These are phyloP conservation scores for Calliscelio sp. DNA, from an alignment of 2,888 invertebrate genomes.

Conservation along the genomic window DNA sequence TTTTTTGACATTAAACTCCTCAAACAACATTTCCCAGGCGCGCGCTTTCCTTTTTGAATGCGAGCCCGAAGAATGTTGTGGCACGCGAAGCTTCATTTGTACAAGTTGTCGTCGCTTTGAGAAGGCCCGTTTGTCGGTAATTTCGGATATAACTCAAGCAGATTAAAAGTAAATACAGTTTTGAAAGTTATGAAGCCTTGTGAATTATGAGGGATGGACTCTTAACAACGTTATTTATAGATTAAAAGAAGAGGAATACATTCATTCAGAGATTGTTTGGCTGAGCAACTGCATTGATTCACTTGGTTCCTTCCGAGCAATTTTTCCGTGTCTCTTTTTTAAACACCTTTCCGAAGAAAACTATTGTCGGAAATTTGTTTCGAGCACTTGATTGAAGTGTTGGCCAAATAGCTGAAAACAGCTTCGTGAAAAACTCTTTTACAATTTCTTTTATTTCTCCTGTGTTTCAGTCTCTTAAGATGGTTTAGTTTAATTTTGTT, in stretches of 20 bases:
- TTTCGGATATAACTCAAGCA: constrained; percentile 71
- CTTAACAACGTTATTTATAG: constrained; percentile 72
- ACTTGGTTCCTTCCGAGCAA: constrained; percentile 4
- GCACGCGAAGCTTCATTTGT: constrained; percentile 71
- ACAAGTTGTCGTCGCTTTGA: constrained; percentile 72
- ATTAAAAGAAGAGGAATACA: constrained; percentile 44
- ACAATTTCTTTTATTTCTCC: too few relatives aligned
- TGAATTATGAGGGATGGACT: constrained; percentile 67
- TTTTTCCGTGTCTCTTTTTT: not conserved
- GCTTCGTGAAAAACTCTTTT: too few relatives aligned
- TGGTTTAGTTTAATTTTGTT: too few relatives aligned
- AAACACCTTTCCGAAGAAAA: too few relatives aligned
- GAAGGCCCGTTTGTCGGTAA: constrained; percentile 68
- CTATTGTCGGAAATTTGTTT: too few relatives aligned
- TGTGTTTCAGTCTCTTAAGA: too few relatives aligned
- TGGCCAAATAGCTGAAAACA: too few relatives aligned
- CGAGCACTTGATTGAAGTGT: too few relatives aligned
- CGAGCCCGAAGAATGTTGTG: constrained; percentile 60
- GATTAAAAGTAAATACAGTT: constrained; percentile 72
- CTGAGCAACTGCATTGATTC: constrained; percentile 29
- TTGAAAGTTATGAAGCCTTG: constrained; percentile 67
- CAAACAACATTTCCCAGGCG: constrained; percentile 67
- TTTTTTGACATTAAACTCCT: constrained; percentile 54
- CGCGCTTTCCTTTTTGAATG: constrained; percentile 59
- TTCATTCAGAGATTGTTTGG: constrained; percentile 45